These are phyloP conservation scores for Pinna nobilis DNA, from an alignment of 1,140 invertebrate species.

Conservation along the genomic window DNA sequence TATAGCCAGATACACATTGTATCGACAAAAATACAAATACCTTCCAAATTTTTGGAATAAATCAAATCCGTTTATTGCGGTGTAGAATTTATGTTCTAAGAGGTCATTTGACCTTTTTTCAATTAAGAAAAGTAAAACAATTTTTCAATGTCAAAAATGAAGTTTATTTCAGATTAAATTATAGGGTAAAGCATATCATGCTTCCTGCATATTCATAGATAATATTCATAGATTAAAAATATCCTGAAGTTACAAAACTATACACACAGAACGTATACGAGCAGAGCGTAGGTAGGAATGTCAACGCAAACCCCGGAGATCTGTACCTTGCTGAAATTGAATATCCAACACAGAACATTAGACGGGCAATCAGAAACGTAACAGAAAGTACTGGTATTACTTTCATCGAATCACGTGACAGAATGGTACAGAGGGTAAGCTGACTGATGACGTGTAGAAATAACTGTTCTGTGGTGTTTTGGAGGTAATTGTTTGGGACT, in stretches of 20 bases:
- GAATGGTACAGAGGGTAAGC: constrained; percentile 2
- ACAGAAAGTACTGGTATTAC: constrained; percentile 14
- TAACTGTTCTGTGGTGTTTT: constrained; percentile 32
- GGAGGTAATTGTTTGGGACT: constrained; percentile 21
- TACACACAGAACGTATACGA: constrained; percentile 13
- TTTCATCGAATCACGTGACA: constrained; percentile 5
- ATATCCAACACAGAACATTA: constrained; percentile 12
- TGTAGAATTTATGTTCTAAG: too few species aligned
- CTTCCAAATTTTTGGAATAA: too few species aligned
- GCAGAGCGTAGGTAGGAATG: constrained; percentile 17
- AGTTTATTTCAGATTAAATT: too few species aligned
- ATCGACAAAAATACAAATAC: too few species aligned
- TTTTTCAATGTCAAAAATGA: too few species aligned
- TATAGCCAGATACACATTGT: too few species aligned
- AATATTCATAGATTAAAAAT: too few species aligned
- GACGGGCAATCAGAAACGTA: constrained; percentile 20
- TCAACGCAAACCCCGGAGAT: constrained; percentile 7
- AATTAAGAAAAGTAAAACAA: too few species aligned
- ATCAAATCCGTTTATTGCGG: too few species aligned
- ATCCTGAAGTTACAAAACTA: constrained; percentile 10
- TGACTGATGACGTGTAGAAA: constrained; percentile 12
- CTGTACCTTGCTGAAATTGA: constrained; percentile 8
- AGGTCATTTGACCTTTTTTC: too few species aligned
- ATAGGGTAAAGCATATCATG: too few species aligned
- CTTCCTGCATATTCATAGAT: too few species aligned